phyloP scores from a whole-genome alignment of 2,113 vertebrate species.

The Tragelaphus imberbis region DNA sequence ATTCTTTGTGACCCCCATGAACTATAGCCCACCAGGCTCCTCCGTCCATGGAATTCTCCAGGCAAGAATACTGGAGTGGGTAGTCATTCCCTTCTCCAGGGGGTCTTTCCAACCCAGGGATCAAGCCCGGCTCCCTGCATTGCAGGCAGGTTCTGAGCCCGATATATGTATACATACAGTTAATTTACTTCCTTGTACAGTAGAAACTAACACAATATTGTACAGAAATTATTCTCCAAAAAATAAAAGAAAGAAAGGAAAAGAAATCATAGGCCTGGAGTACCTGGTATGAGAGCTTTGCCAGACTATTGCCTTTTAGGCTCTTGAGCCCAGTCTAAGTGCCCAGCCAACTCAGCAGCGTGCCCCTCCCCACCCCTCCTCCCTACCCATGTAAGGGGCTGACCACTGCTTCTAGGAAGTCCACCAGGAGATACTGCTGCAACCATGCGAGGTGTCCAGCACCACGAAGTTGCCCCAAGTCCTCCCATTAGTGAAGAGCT shows the following conservation, averaged over 20 bases:
- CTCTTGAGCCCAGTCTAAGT: constrained; percentile 87
- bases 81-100: neutral
- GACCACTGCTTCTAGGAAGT: constrained; percentile 84
- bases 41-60: neutral
- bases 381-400: constrained; percentile 86
- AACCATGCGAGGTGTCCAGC: constrained; percentile 90
- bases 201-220: neutral
- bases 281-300: constrained; percentile 93
- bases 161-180: neutral
- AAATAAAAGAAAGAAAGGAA: neutral
- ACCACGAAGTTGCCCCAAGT: constrained; percentile 77
- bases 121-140: neutral
- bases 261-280: constrained; percentile 95
- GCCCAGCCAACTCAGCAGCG: constrained; percentile 90
- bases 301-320: constrained; percentile 91
- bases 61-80: neutral
- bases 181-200: neutral
- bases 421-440: constrained; percentile 78
- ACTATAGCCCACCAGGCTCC: neutral
- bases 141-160: neutral
- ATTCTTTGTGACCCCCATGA: neutral
- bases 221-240: neutral
- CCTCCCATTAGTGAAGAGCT: constrained; percentile 62
- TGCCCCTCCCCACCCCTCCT: constrained; percentile 76
- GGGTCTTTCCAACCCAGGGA: neutral